Conservation (phyloP, 2,888 invertebrate genomes). For the Tetranychus piercei region DNA sequence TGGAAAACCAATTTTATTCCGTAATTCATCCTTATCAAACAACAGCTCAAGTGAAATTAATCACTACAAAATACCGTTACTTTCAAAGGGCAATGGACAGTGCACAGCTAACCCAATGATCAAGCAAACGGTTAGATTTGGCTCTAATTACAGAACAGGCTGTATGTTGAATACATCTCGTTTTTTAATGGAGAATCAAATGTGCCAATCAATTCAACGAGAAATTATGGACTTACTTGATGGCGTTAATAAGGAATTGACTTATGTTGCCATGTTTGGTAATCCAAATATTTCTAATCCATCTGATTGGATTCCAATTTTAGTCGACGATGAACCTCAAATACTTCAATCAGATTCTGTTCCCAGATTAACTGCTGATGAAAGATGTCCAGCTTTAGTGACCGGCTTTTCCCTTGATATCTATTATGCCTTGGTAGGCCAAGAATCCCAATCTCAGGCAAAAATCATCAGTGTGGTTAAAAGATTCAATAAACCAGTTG, state of each 20-base stretch:
- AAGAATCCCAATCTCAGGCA: constrained; percentile 35
- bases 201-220: constrained; percentile 12
- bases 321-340: neutral
- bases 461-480: constrained; percentile 30
- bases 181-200: neutral
- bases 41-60: neutral
- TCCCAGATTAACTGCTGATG: neutral
- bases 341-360: neutral
- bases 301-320: constrained; percentile 13
- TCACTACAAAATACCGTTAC: constrained; percentile 6
- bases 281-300: neutral
- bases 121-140: constrained; percentile 7
- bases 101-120: neutral
- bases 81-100: constrained; percentile 6
- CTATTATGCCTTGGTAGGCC: constrained; percentile 36
- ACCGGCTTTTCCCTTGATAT: constrained; percentile 16
- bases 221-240: constrained; percentile 11
- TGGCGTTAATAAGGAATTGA: neutral
- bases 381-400: constrained; percentile 11
- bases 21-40: constrained; percentile 29
- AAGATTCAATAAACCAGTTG: neutral
- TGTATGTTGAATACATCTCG: constrained; percentile 5
- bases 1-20: constrained; percentile 45
- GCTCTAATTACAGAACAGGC: constrained; percentile 10
- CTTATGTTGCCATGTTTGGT: constrained; percentile 11